Evolutionary conservation across 64 coral and sea anemone genomes (phyloP).

Genomic region (Montipora capricornis): DNA sequence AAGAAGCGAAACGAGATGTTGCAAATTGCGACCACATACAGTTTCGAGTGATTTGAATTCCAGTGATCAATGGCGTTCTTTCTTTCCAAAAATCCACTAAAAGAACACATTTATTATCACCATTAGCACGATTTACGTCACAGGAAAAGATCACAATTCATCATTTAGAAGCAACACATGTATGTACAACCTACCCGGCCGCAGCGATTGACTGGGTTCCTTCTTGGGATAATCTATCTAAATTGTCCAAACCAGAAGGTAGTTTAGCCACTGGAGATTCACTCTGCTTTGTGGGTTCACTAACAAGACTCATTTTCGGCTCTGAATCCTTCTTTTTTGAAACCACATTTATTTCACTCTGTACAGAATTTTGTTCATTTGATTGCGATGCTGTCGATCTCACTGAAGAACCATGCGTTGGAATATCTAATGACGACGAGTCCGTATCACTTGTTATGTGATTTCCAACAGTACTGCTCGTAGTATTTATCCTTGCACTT

Average conservation of each 20-base stretch:
- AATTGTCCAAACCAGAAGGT: slow-evolving; percentile 18
- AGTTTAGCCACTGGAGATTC: slow-evolving; percentile 17
- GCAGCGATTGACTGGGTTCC: slow-evolving; percentile 7
- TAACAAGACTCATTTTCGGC: background rate
- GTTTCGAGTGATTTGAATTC: background rate
- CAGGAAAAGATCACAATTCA: too few relatives aligned
- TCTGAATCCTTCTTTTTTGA: slow-evolving; percentile 43
- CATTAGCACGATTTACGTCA: slow-evolving; percentile 12
- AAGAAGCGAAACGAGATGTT: background rate
- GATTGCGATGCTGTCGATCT: slow-evolving; percentile 12
- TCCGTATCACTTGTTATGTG: slow-evolving; percentile 38
- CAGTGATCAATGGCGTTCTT: background rate
- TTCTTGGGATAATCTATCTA: slow-evolving; percentile 7
- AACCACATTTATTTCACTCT: slow-evolving; percentile 5
- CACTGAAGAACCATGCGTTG: slow-evolving; percentile 19
- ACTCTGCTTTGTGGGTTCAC: slow-evolving; percentile 11
- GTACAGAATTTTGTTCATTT: slow-evolving; percentile 45
- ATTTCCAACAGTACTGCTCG: slow-evolving; percentile 34
- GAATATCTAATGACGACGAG: background rate
- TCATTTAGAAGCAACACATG: too few relatives aligned
- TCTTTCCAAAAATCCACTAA: background rate
- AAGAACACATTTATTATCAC: background rate
- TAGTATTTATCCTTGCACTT: background rate
- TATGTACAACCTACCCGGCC: background rate
- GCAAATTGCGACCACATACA: background rate